phyloP scores from a whole-genome alignment of 1,140 invertebrate genomes.

The Triops cancriformis region DNA sequence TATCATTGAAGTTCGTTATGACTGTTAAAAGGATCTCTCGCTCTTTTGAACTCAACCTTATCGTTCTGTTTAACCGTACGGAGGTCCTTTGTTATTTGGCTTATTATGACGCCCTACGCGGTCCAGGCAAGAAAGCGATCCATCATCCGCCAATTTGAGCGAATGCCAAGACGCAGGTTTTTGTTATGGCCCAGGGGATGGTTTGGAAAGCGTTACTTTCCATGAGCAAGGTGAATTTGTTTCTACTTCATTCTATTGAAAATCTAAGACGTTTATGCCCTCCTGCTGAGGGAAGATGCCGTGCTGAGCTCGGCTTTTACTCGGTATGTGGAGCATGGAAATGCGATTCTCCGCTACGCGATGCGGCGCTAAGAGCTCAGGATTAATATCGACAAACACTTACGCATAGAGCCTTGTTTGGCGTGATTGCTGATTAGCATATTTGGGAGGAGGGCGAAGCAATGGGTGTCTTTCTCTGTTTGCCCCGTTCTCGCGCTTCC shows the following conservation, averaged over 20 bases:
- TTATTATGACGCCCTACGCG: slow-evolving; percentile 3
- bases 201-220: neutral
- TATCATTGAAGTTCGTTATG: too few relatives aligned
- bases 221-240: neutral
- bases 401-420: neutral
- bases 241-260: neutral
- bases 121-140: neutral
- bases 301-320: neutral
- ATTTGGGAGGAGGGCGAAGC: neutral
- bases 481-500: neutral
- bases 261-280: neutral
- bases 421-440: slow-evolving; percentile 10
- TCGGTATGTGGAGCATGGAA: neutral
- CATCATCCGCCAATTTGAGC: neutral
- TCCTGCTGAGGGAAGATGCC: neutral
- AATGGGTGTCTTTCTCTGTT: neutral
- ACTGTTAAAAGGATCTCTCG: neutral
- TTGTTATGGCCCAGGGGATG: neutral
- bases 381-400: slow-evolving; percentile 9
- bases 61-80: neutral
- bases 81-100: neutral
- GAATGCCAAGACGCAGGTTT: neutral
- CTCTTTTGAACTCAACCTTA: neutral
- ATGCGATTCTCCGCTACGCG: neutral
- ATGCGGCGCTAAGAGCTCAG: neutral